These are phyloP conservation scores for Diuraphis noxia DNA, from an alignment of 1,140 invertebrate species.

Conservation along the genomic window DNA sequence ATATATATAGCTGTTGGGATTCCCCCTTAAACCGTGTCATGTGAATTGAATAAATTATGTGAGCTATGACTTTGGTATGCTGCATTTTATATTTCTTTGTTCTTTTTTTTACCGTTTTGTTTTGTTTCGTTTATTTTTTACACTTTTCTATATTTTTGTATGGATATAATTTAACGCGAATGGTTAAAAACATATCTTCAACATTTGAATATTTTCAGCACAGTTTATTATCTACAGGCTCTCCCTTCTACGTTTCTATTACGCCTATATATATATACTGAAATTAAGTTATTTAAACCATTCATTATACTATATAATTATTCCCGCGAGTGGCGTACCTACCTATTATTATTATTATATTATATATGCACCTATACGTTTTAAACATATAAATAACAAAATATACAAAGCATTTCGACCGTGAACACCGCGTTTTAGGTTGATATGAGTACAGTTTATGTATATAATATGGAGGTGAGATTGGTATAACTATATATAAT, in stretches of 20 bases:
- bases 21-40: neutral
- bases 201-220: neutral
- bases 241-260: neutral
- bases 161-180: neutral
- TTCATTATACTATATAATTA: neutral
- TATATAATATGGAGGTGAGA: neutral
- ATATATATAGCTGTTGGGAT: neutral
- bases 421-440: neutral
- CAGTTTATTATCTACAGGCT: neutral
- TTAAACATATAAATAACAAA: slow-evolving; percentile 1
- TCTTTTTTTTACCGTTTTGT: slow-evolving; percentile 4
- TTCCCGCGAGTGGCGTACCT: neutral
- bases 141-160: neutral
- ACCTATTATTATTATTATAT: too few relatives aligned
- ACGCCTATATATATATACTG: too few relatives aligned
- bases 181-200: neutral
- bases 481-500: neutral
- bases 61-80: neutral
- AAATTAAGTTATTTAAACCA: neutral
- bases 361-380: neutral
- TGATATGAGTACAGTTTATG: too few relatives aligned
- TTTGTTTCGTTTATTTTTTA: neutral
- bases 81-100: slow-evolving; percentile 6
- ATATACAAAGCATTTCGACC: neutral
- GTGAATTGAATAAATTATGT: slow-evolving; percentile 17